A percentile compares a stretch with the other conserved stretches of the same genome.
Conservation (phyloP, 2,888 invertebrate genomes). For the Ormia ochracea region DNA sequence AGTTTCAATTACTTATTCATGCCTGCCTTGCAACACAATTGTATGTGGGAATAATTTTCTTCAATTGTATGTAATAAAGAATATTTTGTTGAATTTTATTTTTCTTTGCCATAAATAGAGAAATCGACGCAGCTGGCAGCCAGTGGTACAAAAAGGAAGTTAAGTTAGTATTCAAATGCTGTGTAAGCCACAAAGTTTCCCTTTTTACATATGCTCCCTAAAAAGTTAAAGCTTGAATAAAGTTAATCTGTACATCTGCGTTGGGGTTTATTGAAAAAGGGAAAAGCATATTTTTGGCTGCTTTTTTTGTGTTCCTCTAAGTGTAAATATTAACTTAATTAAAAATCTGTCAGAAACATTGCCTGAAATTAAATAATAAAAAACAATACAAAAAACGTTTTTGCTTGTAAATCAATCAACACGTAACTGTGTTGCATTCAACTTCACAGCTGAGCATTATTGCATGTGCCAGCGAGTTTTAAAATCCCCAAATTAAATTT, state of each 20-base stretch:
- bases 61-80: no score
- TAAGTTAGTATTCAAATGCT: not conserved
- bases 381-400: not conserved
- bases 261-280: not conserved
- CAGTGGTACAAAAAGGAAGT: not conserved
- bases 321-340: conserved; percentile 46
- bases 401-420: not conserved
- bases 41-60: no score
- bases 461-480: no score
- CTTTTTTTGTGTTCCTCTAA: not conserved
- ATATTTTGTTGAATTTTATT: not conserved
- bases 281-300: not conserved
- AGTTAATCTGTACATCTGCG: not conserved
- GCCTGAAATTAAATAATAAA: not conserved
- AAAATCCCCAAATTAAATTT: no score
- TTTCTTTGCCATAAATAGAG: not conserved
- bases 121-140: not conserved
- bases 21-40: no score
- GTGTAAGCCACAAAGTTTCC: conserved; percentile 2
- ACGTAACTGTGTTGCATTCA: not conserved
- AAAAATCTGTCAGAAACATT: conserved; percentile 49
- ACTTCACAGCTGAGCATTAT: no score
- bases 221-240: not conserved
- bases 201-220: not conserved
- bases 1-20: no score